Evolutionary conservation across 30 jellyfish, hydroid and myxozoan species (phyloP).

Genomic region (Calvadosia cruxmelitensis): DNA sequence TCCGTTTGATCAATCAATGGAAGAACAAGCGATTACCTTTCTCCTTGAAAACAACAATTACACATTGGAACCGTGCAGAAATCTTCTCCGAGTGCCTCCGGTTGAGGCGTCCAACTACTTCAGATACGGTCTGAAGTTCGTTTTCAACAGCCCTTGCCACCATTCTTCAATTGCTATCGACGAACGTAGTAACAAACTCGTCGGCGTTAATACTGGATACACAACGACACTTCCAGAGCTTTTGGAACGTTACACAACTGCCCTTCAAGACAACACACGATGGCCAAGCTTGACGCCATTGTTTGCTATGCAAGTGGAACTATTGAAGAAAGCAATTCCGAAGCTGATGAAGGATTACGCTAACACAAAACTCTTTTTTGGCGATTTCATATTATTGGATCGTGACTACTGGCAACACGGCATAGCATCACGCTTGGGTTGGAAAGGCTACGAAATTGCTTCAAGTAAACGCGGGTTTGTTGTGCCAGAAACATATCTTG

Average conservation of each 20-base stretch:
- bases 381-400: not conserved
- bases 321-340: not conserved
- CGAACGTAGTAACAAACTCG: not conserved
- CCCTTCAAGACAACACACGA: not conserved
- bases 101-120: not conserved
- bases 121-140: not conserved
- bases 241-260: not conserved
- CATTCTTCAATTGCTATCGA: not conserved
- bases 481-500: no score
- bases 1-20: not conserved
- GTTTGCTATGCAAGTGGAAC: not conserved
- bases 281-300: not conserved
- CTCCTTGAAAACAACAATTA: not conserved
- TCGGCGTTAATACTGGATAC: not conserved
- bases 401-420: not conserved
- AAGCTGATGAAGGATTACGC: not conserved
- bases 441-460: no score
- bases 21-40: not conserved
- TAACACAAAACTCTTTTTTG: not conserved
- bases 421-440: not conserved
- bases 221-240: not conserved
- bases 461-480: no score
- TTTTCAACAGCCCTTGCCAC: not conserved
- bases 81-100: not conserved
- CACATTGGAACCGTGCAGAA: not conserved